A percentile compares a stretch with the other conserved stretches of the same genome.
These are phyloP conservation scores for Burhinus oedicnemus DNA, from an alignment of 2,113 vertebrate species.

Conservation along the genomic window DNA sequence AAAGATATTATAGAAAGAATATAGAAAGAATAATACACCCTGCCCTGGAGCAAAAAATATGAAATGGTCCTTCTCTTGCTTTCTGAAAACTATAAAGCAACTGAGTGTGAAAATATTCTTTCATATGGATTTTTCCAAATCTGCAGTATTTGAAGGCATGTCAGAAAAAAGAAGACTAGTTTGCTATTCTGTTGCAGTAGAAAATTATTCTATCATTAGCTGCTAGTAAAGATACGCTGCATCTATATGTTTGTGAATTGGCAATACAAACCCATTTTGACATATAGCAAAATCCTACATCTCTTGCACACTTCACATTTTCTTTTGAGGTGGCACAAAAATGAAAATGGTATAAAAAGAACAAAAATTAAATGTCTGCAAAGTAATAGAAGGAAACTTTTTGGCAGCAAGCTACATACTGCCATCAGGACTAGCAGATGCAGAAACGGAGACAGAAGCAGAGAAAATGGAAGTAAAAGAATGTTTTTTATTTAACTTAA, in stretches of 20 bases:
- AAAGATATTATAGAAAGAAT: neutral
- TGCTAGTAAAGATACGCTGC: neutral
- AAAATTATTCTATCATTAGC: neutral
- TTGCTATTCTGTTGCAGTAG: neutral
- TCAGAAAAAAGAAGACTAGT: neutral
- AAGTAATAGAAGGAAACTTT: neutral
- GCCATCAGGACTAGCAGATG: slow-evolving; percentile 21
- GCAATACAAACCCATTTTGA: neutral
- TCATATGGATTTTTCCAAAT: neutral
- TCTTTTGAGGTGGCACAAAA: neutral
- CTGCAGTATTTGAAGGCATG: neutral
- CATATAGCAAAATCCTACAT: neutral
- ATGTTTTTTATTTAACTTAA: neutral
- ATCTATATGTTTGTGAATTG: neutral
- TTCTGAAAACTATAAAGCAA: neutral
- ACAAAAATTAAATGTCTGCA: neutral
- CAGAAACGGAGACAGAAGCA: neutral
- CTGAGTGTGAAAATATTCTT: neutral
- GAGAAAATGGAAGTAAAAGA: slow-evolving; percentile 1
- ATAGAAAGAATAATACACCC: neutral
- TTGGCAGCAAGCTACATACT: neutral
- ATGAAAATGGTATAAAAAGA: neutral
- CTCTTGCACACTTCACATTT: neutral
- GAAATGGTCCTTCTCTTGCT: neutral
- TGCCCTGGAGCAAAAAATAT: neutral